phyloP scores from a whole-genome alignment of 2,113 vertebrate genomes.

The Psammodynastes pulverulentus region DNA sequence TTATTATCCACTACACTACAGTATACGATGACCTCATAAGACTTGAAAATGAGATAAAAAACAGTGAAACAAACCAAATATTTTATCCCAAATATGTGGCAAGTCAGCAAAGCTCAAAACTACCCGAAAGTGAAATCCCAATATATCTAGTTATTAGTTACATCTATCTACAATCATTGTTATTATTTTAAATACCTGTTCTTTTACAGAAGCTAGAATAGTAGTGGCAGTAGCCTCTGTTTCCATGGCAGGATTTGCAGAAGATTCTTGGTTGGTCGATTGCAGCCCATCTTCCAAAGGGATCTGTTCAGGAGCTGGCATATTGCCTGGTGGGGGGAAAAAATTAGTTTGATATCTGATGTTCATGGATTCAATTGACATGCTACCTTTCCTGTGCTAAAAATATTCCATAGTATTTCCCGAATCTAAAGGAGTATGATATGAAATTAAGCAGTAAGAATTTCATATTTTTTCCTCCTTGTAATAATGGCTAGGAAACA shows the following conservation, averaged over 20 bases:
- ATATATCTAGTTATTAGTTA: background rate
- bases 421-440: background rate
- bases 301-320: slow-evolving; percentile 92
- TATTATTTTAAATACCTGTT: slow-evolving; percentile 82
- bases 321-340: slow-evolving; percentile 72
- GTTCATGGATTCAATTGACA: slow-evolving; percentile 48
- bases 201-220: slow-evolving; percentile 96
- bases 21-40: background rate
- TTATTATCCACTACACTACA: too few species aligned
- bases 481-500: background rate
- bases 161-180: background rate
- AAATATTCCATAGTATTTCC: background rate
- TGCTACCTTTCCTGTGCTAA: background rate
- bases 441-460: background rate
- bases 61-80: background rate
- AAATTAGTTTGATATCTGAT: slow-evolving; percentile 28
- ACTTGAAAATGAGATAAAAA: background rate
- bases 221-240: slow-evolving; percentile 88
- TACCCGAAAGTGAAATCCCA: background rate
- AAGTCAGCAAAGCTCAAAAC: background rate
- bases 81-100: background rate
- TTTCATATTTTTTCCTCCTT: background rate
- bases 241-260: slow-evolving; percentile 81
- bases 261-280: slow-evolving; percentile 75
- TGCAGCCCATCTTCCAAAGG: slow-evolving; percentile 85